A percentile compares a stretch with the other conserved stretches of the same genome.
phyloP scores from a whole-genome alignment of 2,113 vertebrate genomes.

The Gopherus evgoodei region DNA sequence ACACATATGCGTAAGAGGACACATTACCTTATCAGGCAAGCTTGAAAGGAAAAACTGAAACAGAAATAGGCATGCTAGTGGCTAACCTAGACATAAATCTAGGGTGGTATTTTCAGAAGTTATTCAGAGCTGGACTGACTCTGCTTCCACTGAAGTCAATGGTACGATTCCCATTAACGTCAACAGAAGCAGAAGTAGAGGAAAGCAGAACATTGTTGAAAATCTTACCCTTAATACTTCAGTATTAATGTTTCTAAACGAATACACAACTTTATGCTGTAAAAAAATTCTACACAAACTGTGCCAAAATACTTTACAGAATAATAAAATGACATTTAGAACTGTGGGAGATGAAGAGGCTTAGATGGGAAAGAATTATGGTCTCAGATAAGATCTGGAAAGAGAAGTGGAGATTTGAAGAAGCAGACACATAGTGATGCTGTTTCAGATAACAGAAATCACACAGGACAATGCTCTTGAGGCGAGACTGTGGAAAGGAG shows the following conservation, averaged over 20 bases:
- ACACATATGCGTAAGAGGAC: fast-evolving
- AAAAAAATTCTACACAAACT: background rate
- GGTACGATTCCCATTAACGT: background rate
- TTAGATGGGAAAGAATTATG: background rate
- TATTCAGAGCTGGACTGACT: background rate
- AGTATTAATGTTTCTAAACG: background rate
- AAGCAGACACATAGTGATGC: background rate
- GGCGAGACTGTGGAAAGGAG: background rate
- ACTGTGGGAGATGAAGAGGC: background rate
- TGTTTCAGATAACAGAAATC: background rate
- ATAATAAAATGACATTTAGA: background rate
- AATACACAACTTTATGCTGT: background rate
- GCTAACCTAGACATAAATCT: background rate
- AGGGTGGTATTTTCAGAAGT: background rate
- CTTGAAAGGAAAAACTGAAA: background rate
- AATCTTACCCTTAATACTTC: fast-evolving
- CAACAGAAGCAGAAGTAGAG: background rate
- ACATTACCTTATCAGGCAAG: background rate
- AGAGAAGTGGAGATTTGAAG: background rate
- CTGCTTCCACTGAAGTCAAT: background rate
- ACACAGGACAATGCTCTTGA: background rate
- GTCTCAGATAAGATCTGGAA: too few relatives aligned
- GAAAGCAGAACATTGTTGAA: background rate
- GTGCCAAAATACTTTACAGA: background rate
- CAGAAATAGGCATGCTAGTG: background rate